Conservation (phyloP, 2,113 vertebrate species). For the Psilopsiagon aymara region DNA sequence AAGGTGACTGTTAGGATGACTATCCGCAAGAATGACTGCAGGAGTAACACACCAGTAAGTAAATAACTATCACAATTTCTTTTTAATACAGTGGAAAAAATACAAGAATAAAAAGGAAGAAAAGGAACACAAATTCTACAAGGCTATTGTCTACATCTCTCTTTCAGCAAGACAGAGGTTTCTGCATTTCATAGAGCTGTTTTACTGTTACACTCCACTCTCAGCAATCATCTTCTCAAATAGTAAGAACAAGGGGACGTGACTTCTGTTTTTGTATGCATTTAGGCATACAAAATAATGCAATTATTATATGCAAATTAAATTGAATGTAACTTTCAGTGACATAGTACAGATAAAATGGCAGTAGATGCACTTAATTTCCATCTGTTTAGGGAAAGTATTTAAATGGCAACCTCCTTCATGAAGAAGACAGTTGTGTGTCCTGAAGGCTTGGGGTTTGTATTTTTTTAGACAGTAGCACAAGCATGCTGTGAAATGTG, state of each 20-base stretch:
- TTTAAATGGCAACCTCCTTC: not conserved
- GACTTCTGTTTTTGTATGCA: not conserved
- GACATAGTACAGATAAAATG: not conserved
- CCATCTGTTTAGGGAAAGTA: not conserved
- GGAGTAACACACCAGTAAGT: conserved; percentile 93
- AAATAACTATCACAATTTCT: not conserved
- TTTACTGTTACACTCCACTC: not conserved
- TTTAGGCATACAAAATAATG: not conserved
- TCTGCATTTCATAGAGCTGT: not conserved
- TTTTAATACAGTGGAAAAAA: not conserved
- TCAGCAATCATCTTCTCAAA: not conserved
- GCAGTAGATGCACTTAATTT: not conserved
- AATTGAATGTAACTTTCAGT: not conserved
- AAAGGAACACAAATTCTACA: not conserved
- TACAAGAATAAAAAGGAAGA: not conserved
- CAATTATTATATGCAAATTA: not conserved
- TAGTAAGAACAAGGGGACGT: not conserved
- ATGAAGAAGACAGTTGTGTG: not conserved
- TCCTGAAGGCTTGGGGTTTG: not conserved
- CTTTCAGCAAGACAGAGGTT: not conserved
- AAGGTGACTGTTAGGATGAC: conserved; percentile 98
- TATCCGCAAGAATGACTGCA: conserved; percentile 96
- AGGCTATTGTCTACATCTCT: not conserved
- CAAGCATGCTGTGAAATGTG: not conserved
- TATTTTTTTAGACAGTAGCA: not conserved